These are phyloP conservation scores for Acronicta aceris DNA, from an alignment of 2,888 invertebrate species.

Conservation along the genomic window DNA sequence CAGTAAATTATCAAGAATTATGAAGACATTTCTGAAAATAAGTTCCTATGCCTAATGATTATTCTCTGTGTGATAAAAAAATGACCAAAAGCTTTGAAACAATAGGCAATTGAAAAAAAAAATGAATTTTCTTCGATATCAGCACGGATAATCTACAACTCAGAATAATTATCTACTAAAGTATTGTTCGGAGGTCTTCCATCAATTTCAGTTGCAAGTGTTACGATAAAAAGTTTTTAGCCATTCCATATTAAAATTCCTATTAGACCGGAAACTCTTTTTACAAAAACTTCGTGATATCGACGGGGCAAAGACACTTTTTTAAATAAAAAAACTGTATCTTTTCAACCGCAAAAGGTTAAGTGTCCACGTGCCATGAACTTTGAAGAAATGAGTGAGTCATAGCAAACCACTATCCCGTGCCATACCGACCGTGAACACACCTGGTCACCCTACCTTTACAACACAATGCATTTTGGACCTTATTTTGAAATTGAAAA, in stretches of 20 bases:
- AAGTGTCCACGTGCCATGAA: conserved; percentile 77
- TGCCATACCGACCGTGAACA: conserved; percentile 78
- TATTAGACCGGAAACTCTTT: conserved; percentile 23
- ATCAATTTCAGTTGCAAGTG: background rate
- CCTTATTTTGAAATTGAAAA: conserved; percentile 1
- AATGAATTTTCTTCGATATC: too few species aligned
- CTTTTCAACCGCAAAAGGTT: conserved; percentile 64
- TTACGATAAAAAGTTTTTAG: background rate
- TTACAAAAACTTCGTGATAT: conserved; percentile 2
- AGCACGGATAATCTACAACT: too few species aligned
- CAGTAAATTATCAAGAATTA: too few species aligned
- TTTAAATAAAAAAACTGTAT: conserved; percentile 41
- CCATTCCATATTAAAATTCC: background rate
- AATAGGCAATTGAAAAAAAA: too few species aligned
- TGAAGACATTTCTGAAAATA: too few species aligned
- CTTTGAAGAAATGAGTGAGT: conserved; percentile 73
- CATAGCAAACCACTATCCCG: conserved; percentile 68
- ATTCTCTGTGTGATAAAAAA: too few species aligned
- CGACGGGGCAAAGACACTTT: conserved; percentile 25
- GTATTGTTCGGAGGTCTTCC: too few species aligned
- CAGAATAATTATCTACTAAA: too few species aligned
- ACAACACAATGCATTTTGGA: conserved; percentile 7
- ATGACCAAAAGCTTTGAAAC: too few species aligned
- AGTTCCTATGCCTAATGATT: too few species aligned
- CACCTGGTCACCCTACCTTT: conserved; percentile 74